Percentiles rank a stretch among this genome's conserved stretches.
These are phyloP conservation scores for Schizothorax lantsangensis DNA, from an alignment of 2,797 vertebrate genomes.

Conservation along the genomic window DNA sequence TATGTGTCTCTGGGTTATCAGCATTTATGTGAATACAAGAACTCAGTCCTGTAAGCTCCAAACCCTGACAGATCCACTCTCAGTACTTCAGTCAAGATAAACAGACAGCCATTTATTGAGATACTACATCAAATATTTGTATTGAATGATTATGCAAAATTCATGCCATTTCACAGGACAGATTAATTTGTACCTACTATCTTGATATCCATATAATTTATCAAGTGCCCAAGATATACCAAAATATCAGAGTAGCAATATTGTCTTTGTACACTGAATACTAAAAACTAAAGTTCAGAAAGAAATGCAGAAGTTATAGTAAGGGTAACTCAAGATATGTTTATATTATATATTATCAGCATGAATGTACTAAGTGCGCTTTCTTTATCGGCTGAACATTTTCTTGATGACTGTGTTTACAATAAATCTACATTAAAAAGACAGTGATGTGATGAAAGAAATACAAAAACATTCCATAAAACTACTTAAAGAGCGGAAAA, in stretches of 20 bases:
- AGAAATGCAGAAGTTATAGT: neutral
- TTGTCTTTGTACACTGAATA: neutral
- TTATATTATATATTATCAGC: neutral
- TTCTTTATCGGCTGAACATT: neutral
- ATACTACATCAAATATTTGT: neutral
- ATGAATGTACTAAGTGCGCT: neutral
- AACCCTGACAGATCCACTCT: neutral
- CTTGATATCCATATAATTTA: neutral
- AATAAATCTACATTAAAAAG: conserved; percentile 11
- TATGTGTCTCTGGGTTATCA: neutral
- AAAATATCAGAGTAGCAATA: neutral
- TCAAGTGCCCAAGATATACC: neutral
- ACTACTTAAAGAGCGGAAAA: conserved; percentile 1
- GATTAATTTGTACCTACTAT: neutral
- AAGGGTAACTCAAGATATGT: neutral
- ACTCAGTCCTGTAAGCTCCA: neutral
- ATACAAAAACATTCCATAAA: conserved; percentile 11
- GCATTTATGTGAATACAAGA: neutral
- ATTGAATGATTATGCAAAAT: neutral
- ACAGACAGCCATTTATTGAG: neutral
- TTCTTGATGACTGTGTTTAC: neutral
- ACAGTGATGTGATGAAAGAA: neutral
- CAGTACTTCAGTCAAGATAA: neutral
- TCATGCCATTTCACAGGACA: neutral
- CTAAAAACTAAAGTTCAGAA: neutral